Conservation (phyloP, 30 jellyfish, hydroid and myxozoan genomes). For the Euphysa ruthae region DNA sequence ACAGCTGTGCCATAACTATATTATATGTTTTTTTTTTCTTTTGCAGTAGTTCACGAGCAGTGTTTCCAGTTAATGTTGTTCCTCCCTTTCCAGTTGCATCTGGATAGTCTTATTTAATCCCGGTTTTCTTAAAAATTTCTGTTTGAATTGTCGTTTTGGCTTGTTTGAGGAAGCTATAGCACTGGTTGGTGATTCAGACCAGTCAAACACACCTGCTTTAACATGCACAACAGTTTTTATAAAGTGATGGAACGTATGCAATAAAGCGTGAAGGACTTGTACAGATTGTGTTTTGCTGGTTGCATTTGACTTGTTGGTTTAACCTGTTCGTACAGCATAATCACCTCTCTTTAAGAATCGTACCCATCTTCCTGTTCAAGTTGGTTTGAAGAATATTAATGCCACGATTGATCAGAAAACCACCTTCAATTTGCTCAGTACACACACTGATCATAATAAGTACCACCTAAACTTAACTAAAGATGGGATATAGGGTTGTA, state of each 20-base stretch:
- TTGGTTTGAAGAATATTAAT: background rate
- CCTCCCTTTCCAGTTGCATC: conserved; percentile 27
- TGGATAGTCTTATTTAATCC: conserved; percentile 3
- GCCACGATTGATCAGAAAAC: too few species aligned
- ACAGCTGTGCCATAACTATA: background rate
- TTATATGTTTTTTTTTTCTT: background rate
- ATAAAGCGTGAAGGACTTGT: conserved; percentile 19
- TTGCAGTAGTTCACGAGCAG: conserved; percentile 8
- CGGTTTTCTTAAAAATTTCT: background rate
- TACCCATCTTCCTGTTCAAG: background rate
- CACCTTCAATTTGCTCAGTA: background rate
- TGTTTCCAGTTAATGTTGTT: conserved; percentile 17
- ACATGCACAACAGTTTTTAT: background rate
- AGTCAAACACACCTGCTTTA: background rate
- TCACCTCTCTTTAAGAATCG: background rate
- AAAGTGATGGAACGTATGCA: conserved; percentile 5
- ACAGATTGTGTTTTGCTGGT: background rate
- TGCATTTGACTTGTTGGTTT: background rate
- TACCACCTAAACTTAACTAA: background rate
- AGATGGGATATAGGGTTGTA: background rate
- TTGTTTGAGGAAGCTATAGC: background rate
- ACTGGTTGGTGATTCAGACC: background rate
- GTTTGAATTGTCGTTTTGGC: conserved; percentile 2
- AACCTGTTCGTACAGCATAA: background rate
- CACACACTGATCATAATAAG: background rate